Evolutionary conservation across 2,888 invertebrate genomes (phyloP), one percentile per base, ranked within the genome.

Genomic region (Drosophila kambysellisi): DNA sequence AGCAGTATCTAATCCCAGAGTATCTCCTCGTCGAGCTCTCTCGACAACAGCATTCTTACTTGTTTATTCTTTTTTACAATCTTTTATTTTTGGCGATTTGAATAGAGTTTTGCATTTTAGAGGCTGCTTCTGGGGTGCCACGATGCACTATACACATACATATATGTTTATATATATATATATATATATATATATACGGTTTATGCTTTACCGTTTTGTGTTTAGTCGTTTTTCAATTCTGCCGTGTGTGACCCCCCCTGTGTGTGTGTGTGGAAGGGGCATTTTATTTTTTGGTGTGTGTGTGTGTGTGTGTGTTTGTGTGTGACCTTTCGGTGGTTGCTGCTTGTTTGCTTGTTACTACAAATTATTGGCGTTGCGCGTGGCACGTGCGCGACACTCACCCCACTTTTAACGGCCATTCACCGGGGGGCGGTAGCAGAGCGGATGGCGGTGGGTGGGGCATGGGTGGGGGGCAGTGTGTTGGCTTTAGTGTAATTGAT

Each of bases 351-450:
- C 72, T 78, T 87, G 85, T 89, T 85, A 80, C 88, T 80, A 89
- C 85, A 85, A 85, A 89, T 85, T 89, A 85, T 85, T 83, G 89
- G 81, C 83, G 71, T 76, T 80, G 74, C 78, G 89, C 81, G 63
- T 62, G 83, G 87, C 87, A 87, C 87, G 87, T 87, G 87, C 76
- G 53, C 74, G 56, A 79, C 80, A 60, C 53, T 54, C 58, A 53
- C 15, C 25, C 11, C 25, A 17, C 32, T n/a, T 54, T 25, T 9
- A n/a, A 37, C 25, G 62, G 37, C 30, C 67, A 62, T 70, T 56
- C 76, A 73, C 63, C 59, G 67, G 64, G 46, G 67, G n/a, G 11
- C n/a, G 9, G 15, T 43, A 9, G 39, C 39, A 7, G 39, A 17
- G 39, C 17, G 17, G 17, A 8, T 39, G 17, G 17, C 8, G 17